phyloP scores from a whole-genome alignment of 2,888 invertebrate species.

The Rhyacophila evoluta region DNA sequence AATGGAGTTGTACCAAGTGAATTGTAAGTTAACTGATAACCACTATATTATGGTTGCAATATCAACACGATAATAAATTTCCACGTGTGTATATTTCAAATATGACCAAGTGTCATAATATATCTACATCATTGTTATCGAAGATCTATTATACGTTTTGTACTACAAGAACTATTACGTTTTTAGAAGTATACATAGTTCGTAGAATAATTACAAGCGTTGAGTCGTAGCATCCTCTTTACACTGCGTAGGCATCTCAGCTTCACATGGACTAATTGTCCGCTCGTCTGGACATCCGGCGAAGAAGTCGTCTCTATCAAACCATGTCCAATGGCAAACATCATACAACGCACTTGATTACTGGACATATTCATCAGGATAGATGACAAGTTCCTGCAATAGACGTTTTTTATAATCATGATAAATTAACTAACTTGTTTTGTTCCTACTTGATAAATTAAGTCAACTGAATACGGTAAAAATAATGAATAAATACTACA shows the following conservation, averaged over 20 bases:
- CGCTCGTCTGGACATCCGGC: not conserved
- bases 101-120: not conserved
- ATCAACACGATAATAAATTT: not conserved
- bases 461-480: too few relatives aligned
- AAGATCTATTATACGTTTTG: too few relatives aligned
- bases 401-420: not conserved
- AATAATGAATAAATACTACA: too few relatives aligned
- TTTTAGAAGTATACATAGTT: too few relatives aligned
- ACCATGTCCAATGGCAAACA: not conserved
- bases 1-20: too few relatives aligned
- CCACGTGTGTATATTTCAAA: not conserved
- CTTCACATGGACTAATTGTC: not conserved
- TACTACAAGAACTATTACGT: too few relatives aligned
- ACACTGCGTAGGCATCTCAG: not conserved
- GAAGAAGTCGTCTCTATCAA: not conserved
- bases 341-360: not conserved
- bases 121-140: not conserved
- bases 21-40: too few relatives aligned
- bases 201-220: not conserved
- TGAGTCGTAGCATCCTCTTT: not conserved
- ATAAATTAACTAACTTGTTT: not conserved
- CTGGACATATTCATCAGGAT: not conserved
- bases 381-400: not conserved
- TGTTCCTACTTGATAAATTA: too few relatives aligned
- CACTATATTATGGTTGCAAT: not conserved